These are phyloP conservation scores for Ciconia maguari DNA, from an alignment of 2,113 vertebrate genomes.

Conservation along the genomic window DNA sequence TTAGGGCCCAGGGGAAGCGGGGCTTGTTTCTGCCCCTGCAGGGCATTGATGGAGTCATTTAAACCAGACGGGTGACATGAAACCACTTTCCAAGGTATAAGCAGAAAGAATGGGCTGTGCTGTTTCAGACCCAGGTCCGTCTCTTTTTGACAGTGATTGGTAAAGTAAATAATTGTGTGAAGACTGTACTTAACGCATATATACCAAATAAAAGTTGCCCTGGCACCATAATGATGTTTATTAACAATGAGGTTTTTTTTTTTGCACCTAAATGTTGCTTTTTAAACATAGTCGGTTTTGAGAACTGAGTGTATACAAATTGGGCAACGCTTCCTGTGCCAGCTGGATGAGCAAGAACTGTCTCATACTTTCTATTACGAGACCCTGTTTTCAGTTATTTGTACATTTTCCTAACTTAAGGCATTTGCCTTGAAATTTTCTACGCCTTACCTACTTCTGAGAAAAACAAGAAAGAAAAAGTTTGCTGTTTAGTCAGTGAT, in stretches of 20 bases:
- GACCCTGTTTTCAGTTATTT: background rate
- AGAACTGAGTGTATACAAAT: background rate
- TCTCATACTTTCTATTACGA: background rate
- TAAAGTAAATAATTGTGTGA: background rate
- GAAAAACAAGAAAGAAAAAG: background rate
- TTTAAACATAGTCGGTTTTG: background rate
- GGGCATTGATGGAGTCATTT: background rate
- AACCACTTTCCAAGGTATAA: background rate
- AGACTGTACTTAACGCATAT: background rate
- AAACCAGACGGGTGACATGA: background rate
- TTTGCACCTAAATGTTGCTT: background rate
- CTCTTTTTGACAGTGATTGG: background rate
- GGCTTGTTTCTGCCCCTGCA: background rate
- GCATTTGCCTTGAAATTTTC: background rate
- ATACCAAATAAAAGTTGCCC: background rate
- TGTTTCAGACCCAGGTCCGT: background rate
- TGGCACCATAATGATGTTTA: background rate
- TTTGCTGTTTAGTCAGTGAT: background rate
- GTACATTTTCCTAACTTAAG: background rate
- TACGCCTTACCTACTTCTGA: background rate
- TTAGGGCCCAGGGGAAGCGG: background rate
- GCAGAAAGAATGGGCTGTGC: background rate
- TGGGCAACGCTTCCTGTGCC: background rate
- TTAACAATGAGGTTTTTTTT: background rate
- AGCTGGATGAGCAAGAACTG: background rate